Evolutionary conservation across 2,888 invertebrate genomes (phyloP).

Genomic region (Rhagium mordax): DNA sequence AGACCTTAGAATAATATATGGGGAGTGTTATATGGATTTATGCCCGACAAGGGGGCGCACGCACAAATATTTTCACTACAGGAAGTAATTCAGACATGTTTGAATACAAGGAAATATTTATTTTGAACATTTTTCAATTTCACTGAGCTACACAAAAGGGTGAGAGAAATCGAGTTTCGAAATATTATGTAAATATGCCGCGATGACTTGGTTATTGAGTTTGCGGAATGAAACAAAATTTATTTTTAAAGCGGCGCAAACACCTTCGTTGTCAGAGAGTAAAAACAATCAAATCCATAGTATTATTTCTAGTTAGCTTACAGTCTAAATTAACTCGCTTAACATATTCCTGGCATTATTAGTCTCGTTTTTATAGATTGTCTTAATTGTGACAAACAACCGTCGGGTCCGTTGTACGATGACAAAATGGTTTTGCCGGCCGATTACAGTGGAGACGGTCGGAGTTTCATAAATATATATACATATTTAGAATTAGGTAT

Average conservation of each 20-base stretch:
- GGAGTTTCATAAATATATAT: too few species aligned
- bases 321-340: too few species aligned
- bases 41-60: constrained; percentile 7
- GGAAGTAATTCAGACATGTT: constrained; percentile 26
- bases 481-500: too few species aligned
- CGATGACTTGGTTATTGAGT: not conserved
- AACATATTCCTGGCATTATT: too few species aligned
- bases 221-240: not conserved
- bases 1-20: constrained; percentile 18
- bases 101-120: constrained; percentile 29
- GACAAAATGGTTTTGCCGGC: too few species aligned
- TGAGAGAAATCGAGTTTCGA: constrained; percentile 13
- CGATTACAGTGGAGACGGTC: too few species aligned
- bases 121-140: constrained; percentile 28
- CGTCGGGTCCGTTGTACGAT: too few species aligned
- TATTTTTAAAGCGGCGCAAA: not conserved
- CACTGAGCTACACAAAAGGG: not conserved
- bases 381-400: too few species aligned
- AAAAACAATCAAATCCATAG: too few species aligned
- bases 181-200: constrained; percentile 1
- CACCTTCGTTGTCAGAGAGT: too few species aligned
- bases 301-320: too few species aligned
- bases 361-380: too few species aligned
- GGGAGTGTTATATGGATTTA: constrained; percentile 23
- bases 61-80: constrained; percentile 24